These are phyloP conservation scores for Bombylius discolor DNA, from an alignment of 2,888 invertebrate genomes.

Conservation along the genomic window DNA sequence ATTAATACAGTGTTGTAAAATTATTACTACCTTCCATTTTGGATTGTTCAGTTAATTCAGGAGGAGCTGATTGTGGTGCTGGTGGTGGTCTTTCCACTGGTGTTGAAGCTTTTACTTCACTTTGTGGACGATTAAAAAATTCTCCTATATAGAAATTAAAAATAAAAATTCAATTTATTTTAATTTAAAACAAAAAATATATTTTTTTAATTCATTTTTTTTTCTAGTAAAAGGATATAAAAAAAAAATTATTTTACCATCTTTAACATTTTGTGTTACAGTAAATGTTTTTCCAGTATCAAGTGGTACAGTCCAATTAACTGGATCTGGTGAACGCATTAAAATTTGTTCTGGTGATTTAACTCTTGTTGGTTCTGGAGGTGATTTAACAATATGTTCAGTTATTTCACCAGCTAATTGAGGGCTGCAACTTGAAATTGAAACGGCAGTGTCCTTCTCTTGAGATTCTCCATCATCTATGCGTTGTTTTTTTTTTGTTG, in stretches of 20 bases:
- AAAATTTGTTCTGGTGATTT: conserved; percentile 88
- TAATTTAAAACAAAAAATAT: background rate
- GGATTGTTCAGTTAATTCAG: conserved; percentile 47
- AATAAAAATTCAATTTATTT: background rate
- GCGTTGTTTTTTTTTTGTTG: too few species aligned
- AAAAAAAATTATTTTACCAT: conserved; percentile 38
- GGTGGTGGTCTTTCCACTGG: conserved; percentile 49
- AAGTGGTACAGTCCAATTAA: conserved; percentile 88
- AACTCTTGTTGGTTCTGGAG: conserved; percentile 83
- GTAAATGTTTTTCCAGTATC: conserved; percentile 90
- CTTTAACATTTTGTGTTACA: conserved; percentile 81
- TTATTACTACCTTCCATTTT: conserved; percentile 38
- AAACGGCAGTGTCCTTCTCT: conserved; percentile 27
- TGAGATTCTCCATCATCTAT: conserved; percentile 33
- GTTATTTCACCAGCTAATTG: conserved; percentile 29
- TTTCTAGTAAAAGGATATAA: too few species aligned
- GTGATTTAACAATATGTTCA: conserved; percentile 76
- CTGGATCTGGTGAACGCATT: conserved; percentile 86
- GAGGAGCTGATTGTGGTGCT: conserved; percentile 54
- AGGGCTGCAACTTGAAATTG: conserved; percentile 33
- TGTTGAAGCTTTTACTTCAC: conserved; percentile 70
- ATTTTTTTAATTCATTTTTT: background rate
- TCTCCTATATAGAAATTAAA: conserved; percentile 46
- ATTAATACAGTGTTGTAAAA: background rate
- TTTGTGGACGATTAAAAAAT: conserved; percentile 70